phyloP scores from a whole-genome alignment of 2,113 vertebrate genomes.

The Ardeotis arabs region DNA sequence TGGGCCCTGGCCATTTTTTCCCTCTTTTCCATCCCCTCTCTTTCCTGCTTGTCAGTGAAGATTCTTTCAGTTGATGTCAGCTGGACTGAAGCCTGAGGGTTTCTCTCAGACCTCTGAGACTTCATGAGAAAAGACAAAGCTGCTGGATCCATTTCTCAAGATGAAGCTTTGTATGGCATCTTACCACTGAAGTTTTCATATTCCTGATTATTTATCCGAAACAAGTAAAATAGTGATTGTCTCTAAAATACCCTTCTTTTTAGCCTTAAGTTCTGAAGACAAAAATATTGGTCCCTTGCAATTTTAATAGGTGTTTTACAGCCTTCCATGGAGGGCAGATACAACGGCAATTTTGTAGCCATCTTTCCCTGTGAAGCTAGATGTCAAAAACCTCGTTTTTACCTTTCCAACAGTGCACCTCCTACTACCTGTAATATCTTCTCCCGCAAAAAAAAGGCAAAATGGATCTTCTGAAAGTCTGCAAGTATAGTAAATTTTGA shows the following conservation, averaged over 20 bases:
- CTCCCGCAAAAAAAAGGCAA: background rate
- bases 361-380: background rate
- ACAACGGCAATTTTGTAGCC: background rate
- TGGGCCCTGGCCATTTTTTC: rapidly evolving
- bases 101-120: background rate
- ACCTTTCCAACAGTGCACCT: background rate
- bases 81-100: background rate
- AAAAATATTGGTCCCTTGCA: background rate
- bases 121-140: background rate
- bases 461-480: background rate
- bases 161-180: background rate
- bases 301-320: background rate
- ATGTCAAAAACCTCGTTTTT: background rate
- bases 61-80: background rate
- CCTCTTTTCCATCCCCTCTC: background rate
- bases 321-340: background rate
- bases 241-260: background rate
- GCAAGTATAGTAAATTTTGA: background rate
- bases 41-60: background rate
- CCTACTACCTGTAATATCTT: background rate
- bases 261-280: background rate
- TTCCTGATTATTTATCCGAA: background rate
- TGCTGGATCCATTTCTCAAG: background rate
- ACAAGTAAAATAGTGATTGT: background rate
- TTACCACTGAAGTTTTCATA: rapidly evolving